Evolutionary conservation across 2,797 vertebrate genomes (phyloP).

Genomic region (Myotis daubentonii): DNA sequence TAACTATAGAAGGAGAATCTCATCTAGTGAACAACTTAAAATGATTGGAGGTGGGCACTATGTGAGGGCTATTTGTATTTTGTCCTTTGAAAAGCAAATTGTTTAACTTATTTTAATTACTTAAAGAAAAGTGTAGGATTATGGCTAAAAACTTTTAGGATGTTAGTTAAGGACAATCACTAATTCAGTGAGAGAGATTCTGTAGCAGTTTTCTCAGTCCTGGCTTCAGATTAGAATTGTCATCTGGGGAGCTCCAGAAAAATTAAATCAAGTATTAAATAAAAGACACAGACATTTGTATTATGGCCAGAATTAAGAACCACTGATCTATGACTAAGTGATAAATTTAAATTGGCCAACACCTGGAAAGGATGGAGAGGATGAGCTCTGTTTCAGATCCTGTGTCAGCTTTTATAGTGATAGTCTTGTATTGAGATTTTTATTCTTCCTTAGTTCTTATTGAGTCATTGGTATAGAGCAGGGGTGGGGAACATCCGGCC

Average conservation of each 20-base stretch:
- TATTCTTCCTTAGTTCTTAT: constrained; percentile 27
- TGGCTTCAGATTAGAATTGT: constrained; percentile 44
- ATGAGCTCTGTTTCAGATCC: neutral
- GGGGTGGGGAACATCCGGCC: no score
- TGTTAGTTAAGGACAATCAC: neutral
- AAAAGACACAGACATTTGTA: neutral
- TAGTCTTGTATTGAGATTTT: neutral
- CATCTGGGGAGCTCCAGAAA: constrained; percentile 4
- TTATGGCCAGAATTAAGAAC: constrained; percentile 39
- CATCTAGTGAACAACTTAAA: constrained; percentile 54
- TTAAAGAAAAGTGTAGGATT: neutral
- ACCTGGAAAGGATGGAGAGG: neutral
- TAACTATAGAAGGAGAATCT: constrained; percentile 29
- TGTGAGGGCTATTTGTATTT: constrained; percentile 21
- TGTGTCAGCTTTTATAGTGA: neutral
- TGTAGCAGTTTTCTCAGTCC: constrained; percentile 16
- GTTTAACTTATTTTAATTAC: constrained; percentile 32
- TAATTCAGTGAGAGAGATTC: neutral
- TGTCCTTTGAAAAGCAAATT: constrained; percentile 30
- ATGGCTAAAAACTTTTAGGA: constrained; percentile 9
- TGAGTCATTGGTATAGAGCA: constrained; percentile 12
- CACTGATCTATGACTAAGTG: neutral
- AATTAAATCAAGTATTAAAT: constrained; percentile 46
- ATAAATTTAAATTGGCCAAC: constrained; percentile 1
- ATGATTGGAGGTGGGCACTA: neutral